phyloP scores from a whole-genome alignment of 2,797 vertebrate genomes.

The Pseudocheirus occidentalis region DNA sequence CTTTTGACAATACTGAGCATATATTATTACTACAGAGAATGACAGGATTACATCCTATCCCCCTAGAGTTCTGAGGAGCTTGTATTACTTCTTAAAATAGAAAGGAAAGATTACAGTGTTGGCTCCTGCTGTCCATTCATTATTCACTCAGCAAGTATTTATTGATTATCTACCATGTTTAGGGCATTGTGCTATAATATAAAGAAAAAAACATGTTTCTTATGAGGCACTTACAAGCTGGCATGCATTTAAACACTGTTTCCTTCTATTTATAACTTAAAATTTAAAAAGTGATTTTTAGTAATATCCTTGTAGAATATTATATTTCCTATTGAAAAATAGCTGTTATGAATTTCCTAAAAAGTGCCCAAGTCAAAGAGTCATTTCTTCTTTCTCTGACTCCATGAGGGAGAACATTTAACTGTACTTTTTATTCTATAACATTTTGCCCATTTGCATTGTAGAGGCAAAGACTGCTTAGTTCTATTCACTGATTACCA shows the following conservation, averaged over 20 bases:
- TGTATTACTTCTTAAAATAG: slow-evolving; percentile 23
- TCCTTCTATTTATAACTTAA: slow-evolving; percentile 32
- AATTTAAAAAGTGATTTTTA: slow-evolving; percentile 18
- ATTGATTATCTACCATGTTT: background rate
- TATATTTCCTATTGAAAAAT: slow-evolving; percentile 36
- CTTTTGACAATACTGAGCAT: slow-evolving; percentile 9
- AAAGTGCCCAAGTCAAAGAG: background rate
- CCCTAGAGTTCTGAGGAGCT: background rate
- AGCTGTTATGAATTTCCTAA: slow-evolving; percentile 18
- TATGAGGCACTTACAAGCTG: background rate
- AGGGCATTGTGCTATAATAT: slow-evolving; percentile 2
- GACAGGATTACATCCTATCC: slow-evolving; percentile 1
- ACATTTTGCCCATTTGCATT: background rate
- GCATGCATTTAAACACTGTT: slow-evolving; percentile 8
- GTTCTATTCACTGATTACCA: background rate
- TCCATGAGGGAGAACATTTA: background rate
- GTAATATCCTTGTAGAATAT: background rate
- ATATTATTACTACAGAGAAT: slow-evolving; percentile 6
- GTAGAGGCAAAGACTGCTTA: background rate
- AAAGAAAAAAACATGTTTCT: slow-evolving; percentile 1
- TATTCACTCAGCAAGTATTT: slow-evolving; percentile 31
- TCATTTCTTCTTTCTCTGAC: background rate
- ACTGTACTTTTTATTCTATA: background rate
- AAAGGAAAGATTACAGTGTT: background rate
- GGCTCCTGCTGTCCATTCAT: background rate